Evolutionary conservation across 2,113 vertebrate species (phyloP).

Genomic region (Callipepla californica): DNA sequence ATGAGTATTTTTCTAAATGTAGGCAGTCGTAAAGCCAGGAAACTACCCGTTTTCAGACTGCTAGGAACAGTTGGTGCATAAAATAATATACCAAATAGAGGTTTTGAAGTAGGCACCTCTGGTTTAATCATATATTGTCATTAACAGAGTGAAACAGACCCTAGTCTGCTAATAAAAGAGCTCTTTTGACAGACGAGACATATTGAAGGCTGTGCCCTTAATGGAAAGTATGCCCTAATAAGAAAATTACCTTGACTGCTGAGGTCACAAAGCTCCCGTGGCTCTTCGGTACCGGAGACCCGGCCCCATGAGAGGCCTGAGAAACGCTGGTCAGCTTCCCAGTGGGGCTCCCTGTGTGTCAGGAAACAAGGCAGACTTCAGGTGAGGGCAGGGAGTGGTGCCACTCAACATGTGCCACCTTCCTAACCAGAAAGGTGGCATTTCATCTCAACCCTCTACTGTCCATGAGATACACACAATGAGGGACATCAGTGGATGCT

Average conservation of each 20-base stretch:
- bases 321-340: slow-evolving; percentile 83
- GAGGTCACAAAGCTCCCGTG: slow-evolving; percentile 92
- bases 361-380: slow-evolving; percentile 32
- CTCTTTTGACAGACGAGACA: not conserved
- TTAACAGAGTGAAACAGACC: not conserved
- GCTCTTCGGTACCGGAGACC: slow-evolving; percentile 91
- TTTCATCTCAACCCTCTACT: not conserved
- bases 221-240: not conserved
- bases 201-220: not conserved
- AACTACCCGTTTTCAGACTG: not conserved
- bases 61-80: not conserved
- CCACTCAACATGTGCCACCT: not conserved
- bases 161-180: slow-evolving; percentile 9
- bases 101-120: not conserved
- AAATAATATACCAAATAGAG: not conserved
- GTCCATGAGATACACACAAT: not conserved
- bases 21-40: not conserved
- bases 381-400: not conserved
- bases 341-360: slow-evolving; percentile 87
- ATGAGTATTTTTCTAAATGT: slow-evolving; percentile 5
- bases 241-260: slow-evolving; percentile 88
- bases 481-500: not conserved
- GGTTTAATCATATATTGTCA: not conserved
- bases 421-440: not conserved
- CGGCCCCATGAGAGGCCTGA: slow-evolving; percentile 83